These are phyloP conservation scores for Myotis pilosus DNA, from an alignment of 2,797 vertebrate species.

Conservation along the genomic window DNA sequence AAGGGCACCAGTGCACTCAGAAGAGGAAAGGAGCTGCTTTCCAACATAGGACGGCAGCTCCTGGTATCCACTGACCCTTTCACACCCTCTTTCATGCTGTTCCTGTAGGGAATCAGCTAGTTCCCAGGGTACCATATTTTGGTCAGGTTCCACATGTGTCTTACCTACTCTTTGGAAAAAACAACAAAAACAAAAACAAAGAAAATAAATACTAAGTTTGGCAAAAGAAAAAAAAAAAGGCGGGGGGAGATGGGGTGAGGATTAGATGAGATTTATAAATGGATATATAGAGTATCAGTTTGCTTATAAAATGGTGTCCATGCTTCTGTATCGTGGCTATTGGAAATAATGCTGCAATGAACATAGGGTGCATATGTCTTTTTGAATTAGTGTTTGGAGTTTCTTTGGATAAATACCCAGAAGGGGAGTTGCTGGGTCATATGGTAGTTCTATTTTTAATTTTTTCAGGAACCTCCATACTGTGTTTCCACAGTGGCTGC, in stretches of 20 bases:
- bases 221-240: not conserved
- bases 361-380: not conserved
- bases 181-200: not conserved
- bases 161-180: not conserved
- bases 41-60: slow-evolving; percentile 10
- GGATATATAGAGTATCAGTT: not conserved
- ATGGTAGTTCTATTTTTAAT: not conserved
- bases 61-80: slow-evolving; percentile 43
- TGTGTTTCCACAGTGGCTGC: not conserved
- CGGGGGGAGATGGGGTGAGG: fast-evolving
- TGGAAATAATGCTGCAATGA: not conserved
- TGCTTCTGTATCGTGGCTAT: not conserved
- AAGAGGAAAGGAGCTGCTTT: slow-evolving; percentile 18
- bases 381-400: not conserved
- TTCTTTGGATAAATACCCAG: not conserved
- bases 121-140: slow-evolving; percentile 35
- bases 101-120: not conserved
- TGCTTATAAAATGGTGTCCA: not conserved
- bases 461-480: not conserved
- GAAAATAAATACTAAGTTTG: not conserved
- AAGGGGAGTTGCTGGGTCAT: not conserved
- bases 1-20: not conserved
- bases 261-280: not conserved
- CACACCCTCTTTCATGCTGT: slow-evolving; percentile 30
- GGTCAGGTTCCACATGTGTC: not conserved